phyloP scores from a whole-genome alignment of 2,797 vertebrate species.

The Oryzias sinensis region DNA sequence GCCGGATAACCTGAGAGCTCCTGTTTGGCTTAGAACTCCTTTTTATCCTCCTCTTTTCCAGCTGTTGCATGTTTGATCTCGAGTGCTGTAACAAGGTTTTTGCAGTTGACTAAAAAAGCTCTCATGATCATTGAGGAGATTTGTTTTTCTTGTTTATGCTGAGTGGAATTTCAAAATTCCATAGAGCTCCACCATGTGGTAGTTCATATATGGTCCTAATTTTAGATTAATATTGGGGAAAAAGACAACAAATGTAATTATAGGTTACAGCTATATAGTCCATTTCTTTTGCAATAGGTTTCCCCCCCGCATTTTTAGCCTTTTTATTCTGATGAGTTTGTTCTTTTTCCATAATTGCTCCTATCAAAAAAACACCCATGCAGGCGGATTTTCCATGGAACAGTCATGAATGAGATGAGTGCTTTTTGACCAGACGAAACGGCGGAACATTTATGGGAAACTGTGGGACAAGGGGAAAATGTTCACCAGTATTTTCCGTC shows the following conservation, averaged over 20 bases:
- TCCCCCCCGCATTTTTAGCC: too few species aligned
- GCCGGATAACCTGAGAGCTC: slow-evolving; percentile 70
- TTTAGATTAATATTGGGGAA: too few species aligned
- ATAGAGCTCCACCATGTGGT: too few species aligned
- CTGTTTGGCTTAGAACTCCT: slow-evolving; percentile 60
- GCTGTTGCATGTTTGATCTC: slow-evolving; percentile 24
- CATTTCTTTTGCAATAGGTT: too few species aligned
- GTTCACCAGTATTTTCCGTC: slow-evolving; percentile 35
- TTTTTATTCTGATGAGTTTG: neutral
- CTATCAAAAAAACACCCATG: slow-evolving; percentile 21
- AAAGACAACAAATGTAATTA: too few species aligned
- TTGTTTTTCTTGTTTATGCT: slow-evolving; percentile 11
- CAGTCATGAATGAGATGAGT: slow-evolving; percentile 26
- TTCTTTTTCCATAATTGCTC: slow-evolving; percentile 34
- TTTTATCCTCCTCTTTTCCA: slow-evolving; percentile 11
- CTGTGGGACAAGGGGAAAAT: slow-evolving; percentile 55
- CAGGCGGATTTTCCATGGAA: slow-evolving; percentile 41
- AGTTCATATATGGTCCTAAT: too few species aligned
- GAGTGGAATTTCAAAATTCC: too few species aligned
- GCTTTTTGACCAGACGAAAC: slow-evolving; percentile 40
- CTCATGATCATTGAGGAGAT: neutral
- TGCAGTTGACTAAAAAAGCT: neutral
- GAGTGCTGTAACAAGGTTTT: slow-evolving; percentile 46
- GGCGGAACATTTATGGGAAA: slow-evolving; percentile 51
- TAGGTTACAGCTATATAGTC: too few species aligned